phyloP scores from a whole-genome alignment of 2,797 vertebrate genomes.

The Spinus olivaceus region DNA sequence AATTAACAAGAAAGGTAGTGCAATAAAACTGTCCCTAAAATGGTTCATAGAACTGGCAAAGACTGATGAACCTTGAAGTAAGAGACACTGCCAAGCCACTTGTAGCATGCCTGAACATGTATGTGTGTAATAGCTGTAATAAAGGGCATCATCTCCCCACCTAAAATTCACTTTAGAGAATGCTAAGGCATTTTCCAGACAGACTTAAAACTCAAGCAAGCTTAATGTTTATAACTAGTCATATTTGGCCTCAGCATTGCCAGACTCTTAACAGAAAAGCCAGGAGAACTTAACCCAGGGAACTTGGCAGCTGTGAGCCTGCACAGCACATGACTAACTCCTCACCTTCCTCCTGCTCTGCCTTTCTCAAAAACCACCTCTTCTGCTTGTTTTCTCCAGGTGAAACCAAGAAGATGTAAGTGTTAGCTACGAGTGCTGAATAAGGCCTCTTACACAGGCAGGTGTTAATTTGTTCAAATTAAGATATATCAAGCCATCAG shows the following conservation, averaged over 20 bases:
- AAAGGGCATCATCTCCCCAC: neutral
- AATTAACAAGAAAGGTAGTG: neutral
- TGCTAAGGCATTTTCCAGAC: neutral
- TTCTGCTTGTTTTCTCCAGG: neutral
- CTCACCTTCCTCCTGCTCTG: neutral
- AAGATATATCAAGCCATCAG: neutral
- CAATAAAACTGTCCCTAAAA: neutral
- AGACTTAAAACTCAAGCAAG: neutral
- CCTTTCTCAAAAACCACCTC: neutral
- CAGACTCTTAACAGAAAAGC: neutral
- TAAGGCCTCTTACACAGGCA: neutral
- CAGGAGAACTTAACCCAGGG: neutral
- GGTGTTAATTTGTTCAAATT: neutral
- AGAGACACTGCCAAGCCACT: neutral
- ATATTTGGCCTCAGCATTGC: neutral
- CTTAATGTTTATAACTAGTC: neutral
- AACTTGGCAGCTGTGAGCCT: neutral
- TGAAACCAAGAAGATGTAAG: neutral
- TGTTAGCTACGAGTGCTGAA: neutral
- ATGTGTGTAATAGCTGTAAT: neutral
- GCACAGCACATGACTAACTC: fast-evolving
- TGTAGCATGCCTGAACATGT: neutral
- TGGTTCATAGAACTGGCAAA: neutral
- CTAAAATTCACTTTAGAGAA: neutral
- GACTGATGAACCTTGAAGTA: neutral